Evolutionary conservation across 2,113 vertebrate genomes (phyloP).

Genomic region (Cichladusa arquata): DNA sequence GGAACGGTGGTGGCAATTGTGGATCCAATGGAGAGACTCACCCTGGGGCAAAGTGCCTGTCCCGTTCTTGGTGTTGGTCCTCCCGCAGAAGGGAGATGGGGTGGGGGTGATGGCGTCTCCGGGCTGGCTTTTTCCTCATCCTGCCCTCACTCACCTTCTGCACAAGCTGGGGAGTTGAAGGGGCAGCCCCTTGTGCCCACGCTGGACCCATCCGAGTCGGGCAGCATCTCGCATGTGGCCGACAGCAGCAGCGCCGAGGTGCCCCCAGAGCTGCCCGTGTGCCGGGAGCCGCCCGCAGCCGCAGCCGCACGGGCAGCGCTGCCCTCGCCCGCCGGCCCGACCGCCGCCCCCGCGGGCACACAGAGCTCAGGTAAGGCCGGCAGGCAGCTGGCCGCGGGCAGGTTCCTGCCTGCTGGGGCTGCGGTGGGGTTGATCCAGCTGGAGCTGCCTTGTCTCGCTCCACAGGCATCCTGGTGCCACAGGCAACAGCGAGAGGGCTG

Average conservation of each 20-base stretch:
- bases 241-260: neutral
- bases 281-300: neutral
- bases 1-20: neutral
- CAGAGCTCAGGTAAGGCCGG: neutral
- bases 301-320: fast-evolving
- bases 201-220: neutral
- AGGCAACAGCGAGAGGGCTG: neutral
- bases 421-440: neutral
- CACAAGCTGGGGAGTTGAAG: fast-evolving
- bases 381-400: neutral
- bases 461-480: neutral
- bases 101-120: neutral
- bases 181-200: neutral
- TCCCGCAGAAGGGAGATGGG: neutral
- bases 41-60: neutral
- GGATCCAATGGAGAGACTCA: neutral
- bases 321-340: fast-evolving
- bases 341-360: neutral
- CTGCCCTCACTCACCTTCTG: neutral
- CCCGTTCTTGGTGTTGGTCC: neutral
- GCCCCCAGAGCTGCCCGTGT: neutral
- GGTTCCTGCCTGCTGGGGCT: neutral
- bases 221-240: fast-evolving
- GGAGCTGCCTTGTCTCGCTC: neutral
- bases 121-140: neutral